Evolutionary conservation across 2,797 vertebrate species (phyloP).

Genomic region (Peromyscus eremicus): DNA sequence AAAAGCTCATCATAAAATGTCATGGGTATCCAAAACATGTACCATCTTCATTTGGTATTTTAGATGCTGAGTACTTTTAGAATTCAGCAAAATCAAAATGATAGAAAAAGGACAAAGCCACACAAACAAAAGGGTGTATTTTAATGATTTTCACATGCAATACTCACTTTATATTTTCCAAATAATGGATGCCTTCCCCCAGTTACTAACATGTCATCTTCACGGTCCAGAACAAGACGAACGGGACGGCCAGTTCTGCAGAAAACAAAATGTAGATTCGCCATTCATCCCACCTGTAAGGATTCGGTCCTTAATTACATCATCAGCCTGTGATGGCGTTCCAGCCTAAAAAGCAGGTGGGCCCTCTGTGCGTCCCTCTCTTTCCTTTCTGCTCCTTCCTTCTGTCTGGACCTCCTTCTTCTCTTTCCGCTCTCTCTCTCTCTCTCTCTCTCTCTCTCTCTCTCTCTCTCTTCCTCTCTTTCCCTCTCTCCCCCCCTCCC

Average conservation of each 20-base stretch:
- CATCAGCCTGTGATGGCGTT: too few species aligned
- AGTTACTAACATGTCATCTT: slow-evolving; percentile 95
- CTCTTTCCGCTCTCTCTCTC: too few species aligned
- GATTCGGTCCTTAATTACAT: too few species aligned
- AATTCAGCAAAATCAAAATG: slow-evolving; percentile 61
- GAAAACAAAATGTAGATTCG: slow-evolving; percentile 52
- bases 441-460: too few species aligned
- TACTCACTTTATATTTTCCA: slow-evolving; percentile 94
- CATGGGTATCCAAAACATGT: slow-evolving; percentile 1
- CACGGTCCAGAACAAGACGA: slow-evolving; percentile 92
- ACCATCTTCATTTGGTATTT: slow-evolving; percentile 29
- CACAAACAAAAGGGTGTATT: slow-evolving; percentile 41
- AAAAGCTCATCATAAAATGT: slow-evolving; percentile 32
- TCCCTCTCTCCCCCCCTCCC: too few species aligned
- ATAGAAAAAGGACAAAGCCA: slow-evolving; percentile 49
- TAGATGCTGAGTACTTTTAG: slow-evolving; percentile 34
- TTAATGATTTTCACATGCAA: slow-evolving; percentile 63
- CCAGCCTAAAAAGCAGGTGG: too few species aligned
- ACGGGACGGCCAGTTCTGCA: slow-evolving; percentile 91
- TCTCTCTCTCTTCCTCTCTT: too few species aligned
- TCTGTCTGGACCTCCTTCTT: too few species aligned
- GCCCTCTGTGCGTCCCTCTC: too few species aligned
- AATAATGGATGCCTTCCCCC: slow-evolving; percentile 93
- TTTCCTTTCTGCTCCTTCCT: too few species aligned
- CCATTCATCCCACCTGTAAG: neutral